Evolutionary conservation across 2,888 invertebrate species (phyloP).

Genomic region (Scaeva pyrastri): DNA sequence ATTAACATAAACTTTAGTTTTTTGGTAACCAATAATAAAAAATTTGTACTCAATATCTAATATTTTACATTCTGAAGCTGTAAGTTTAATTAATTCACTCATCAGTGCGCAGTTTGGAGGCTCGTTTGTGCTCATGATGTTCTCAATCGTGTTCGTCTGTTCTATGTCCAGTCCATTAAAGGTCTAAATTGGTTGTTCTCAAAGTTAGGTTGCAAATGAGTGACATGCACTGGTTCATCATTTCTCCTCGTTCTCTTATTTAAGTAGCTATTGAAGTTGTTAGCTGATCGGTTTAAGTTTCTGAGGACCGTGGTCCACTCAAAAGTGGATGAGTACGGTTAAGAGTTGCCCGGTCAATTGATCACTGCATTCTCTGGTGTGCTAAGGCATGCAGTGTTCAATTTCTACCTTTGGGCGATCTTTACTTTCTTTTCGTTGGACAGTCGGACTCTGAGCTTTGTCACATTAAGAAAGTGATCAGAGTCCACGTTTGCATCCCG

Average conservation of each 20-base stretch:
- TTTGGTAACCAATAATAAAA: conserved; percentile 9
- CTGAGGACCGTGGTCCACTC: conserved; percentile 7
- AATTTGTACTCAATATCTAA: conserved; percentile 10
- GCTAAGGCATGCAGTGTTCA: too few species aligned
- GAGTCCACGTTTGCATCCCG: too few species aligned
- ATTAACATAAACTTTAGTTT: conserved; percentile 28
- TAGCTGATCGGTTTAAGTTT: not conserved
- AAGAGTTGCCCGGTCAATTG: too few species aligned
- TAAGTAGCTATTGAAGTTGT: not conserved
- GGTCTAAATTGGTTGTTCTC: not conserved
- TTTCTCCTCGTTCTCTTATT: not conserved
- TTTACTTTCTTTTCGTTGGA: too few species aligned
- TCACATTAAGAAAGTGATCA: too few species aligned
- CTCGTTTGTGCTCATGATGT: not conserved
- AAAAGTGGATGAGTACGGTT: too few species aligned
- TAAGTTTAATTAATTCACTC: conserved; percentile 22
- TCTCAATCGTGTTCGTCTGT: not conserved
- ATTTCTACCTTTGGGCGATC: too few species aligned
- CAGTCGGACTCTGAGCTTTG: too few species aligned
- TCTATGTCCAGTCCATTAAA: not conserved
- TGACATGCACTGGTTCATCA: not conserved
- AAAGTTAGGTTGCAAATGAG: not conserved
- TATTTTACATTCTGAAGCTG: conserved; percentile 16
- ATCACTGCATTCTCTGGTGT: not conserved
- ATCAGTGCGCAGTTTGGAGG: conserved; percentile 10